A percentile compares a stretch with the other conserved stretches of the same genome.
Conservation (phyloP, 2,113 vertebrate genomes). For the pig (Sus scrofa) region T2T-Sscrofa CM000826.6:143914001-143914500, state of each 20-base stretch:
- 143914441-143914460: not conserved
- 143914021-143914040: not conserved
- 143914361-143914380: not conserved
- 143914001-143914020: not conserved
- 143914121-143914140: too few relatives aligned
- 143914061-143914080: not conserved
- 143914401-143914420: not conserved
- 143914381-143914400: not conserved
- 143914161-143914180: not conserved
- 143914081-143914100: too few relatives aligned
- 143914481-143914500: too few relatives aligned
- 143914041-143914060: not conserved
- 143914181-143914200: not conserved
- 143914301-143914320: not conserved
- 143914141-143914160: not conserved
- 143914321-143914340: not conserved
- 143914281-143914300: not conserved
- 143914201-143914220: not conserved
- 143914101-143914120: too few relatives aligned
- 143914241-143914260: not conserved
- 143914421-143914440: not conserved
- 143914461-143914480: not conserved
- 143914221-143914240: not conserved
- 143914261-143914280: not conserved
- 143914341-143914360: not conserved